Base-by-base conservation (phyloP, 2,888 invertebrate species). In the Campopleginae sp. region DNA sequence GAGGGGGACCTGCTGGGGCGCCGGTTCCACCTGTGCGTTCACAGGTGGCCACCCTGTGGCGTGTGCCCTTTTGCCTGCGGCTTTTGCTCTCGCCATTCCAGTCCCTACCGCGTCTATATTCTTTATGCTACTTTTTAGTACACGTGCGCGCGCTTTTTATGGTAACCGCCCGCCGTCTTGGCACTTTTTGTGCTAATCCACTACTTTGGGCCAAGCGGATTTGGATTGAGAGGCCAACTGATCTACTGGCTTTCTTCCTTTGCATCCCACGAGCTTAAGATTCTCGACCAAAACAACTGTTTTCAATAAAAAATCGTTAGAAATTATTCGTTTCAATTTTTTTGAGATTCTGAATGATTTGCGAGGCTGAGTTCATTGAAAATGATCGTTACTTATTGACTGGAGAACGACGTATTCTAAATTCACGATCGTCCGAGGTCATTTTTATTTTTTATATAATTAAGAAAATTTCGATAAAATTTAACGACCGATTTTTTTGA, bases 1-100 rank as follows among this genome's bases (percentile, higher is more conserved):
- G 74, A 68, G 78, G 72, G 82, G 77, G 51, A 80, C 72, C 86
- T 70, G 80, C 61, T 63, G 44, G n/a, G n/a, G n/a, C 8, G 5
- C 38, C 71, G 83, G 48, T 58, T 82, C 72, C 84, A 83, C 86
- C 86, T 86, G 85, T 74, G 27, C 1, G 83, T 77, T 83, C 83
- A 71, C 83, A 83, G 83, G 80, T 77, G 85, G 79, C 66, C 70
- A 48, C 70, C 78, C 82, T 66, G 71, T 48, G 78, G 76, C 66
- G 70, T 72, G 80, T 65, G 80, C 83, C 71, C 65, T 82, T 83
- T 80, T 38, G 31, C 65, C 65, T 65, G 51, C 27, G 46, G 66
- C 10, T 46, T 71, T 46, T n/a, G n/a, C 72, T 17, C 72, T 17
- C 80, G 71, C 63, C 58, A 42, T 80, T 72, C 48, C 5, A n/a